Conservation (phyloP, 2,888 invertebrate species). For the Lochmaea crataegi region DNA sequence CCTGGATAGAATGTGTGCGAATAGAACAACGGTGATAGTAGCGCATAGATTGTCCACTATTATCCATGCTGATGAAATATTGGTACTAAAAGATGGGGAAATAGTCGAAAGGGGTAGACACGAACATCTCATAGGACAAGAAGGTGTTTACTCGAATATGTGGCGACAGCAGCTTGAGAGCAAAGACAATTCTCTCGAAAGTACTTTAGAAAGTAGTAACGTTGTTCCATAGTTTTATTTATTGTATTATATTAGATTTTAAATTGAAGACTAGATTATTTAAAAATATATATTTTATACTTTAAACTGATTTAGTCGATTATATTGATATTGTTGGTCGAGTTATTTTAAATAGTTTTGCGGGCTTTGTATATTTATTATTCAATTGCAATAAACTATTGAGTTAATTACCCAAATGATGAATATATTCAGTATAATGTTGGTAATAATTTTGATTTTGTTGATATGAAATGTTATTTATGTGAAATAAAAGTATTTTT, state of each 20-base stretch:
- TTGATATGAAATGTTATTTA: no score
- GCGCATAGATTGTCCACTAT: conserved; percentile 96
- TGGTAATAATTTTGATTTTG: no score
- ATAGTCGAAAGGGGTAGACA: conserved; percentile 93
- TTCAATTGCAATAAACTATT: no score
- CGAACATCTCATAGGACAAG: conserved; percentile 74
- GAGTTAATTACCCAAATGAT: no score
- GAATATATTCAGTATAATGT: no score
- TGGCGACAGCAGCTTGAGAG: conserved; percentile 89
- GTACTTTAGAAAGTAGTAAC: conserved; percentile 56
- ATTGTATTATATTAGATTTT: conserved; percentile 20
- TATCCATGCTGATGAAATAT: conserved; percentile 93
- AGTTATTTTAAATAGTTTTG: no score
- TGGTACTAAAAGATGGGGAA: conserved; percentile 91
- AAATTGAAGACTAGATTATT: neutral
- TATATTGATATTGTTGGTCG: no score
- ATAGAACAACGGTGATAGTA: conserved; percentile 92
- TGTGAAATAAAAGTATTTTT: no score
- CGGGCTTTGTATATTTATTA: no score
- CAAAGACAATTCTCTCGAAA: conserved; percentile 55
- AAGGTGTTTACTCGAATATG: conserved; percentile 89
- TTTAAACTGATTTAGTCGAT: no score
- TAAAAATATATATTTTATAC: no score
- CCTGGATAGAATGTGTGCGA: conserved; percentile 79
- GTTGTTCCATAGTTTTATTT: neutral